These are phyloP conservation scores for Epinephelus lanceolatus DNA, from an alignment of 2,113 vertebrate genomes.

Conservation along the genomic window DNA sequence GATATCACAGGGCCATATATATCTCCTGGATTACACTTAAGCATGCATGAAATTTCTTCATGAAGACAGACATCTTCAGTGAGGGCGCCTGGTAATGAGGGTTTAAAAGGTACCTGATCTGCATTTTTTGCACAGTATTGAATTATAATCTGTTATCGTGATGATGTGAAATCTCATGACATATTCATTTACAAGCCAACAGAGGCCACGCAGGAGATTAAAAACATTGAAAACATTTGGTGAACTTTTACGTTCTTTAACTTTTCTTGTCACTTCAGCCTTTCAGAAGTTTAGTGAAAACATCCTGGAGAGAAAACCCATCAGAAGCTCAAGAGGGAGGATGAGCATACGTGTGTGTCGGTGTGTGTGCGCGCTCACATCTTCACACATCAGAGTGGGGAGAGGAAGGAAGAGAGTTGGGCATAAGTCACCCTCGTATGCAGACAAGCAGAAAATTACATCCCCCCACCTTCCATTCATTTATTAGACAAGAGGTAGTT, in stretches of 20 bases:
- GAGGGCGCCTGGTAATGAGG: constrained; percentile 13
- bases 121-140: constrained; percentile 8
- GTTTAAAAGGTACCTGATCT: constrained; percentile 18
- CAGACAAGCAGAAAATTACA: constrained; percentile 88
- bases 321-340: constrained; percentile 31
- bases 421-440: constrained; percentile 82
- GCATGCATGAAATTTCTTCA: neutral
- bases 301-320: constrained; percentile 35
- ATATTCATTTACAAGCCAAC: constrained; percentile 31
- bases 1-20: no score
- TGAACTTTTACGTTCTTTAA: constrained; percentile 19
- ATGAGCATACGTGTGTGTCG: constrained; percentile 20
- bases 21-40: neutral
- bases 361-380: constrained; percentile 38
- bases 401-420: constrained; percentile 67
- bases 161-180: neutral
- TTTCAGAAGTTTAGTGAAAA: constrained; percentile 46
- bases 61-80: constrained; percentile 5
- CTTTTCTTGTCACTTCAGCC: constrained; percentile 51
- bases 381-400: constrained; percentile 35
- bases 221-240: constrained; percentile 34
- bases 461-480: constrained; percentile 74
- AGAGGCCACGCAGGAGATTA: constrained; percentile 10
- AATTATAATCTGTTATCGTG: neutral
- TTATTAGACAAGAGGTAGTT: constrained; percentile 78